Evolutionary conservation across 2,888 invertebrate species (phyloP).

Genomic region (Panorpa germanica): DNA sequence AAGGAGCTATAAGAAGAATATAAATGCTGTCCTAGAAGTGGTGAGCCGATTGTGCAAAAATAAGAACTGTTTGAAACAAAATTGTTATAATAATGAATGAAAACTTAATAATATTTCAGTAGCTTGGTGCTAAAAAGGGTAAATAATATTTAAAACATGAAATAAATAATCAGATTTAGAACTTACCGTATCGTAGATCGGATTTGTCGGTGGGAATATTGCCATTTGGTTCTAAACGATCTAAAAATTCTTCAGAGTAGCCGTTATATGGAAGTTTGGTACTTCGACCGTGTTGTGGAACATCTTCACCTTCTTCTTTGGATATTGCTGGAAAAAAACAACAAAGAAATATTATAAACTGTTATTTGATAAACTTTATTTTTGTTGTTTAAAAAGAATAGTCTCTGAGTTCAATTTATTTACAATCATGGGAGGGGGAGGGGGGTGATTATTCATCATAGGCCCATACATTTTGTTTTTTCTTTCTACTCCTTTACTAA

Average conservation of each 20-base stretch:
- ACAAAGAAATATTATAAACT: too few species aligned
- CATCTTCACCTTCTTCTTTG: conserved; percentile 74
- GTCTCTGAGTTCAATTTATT: too few species aligned
- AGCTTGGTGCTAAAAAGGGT: neutral
- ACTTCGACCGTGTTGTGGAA: conserved; percentile 33
- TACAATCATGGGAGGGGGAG: too few species aligned
- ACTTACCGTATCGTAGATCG: conserved; percentile 48
- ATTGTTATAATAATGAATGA: neutral
- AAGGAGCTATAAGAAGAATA: too few species aligned
- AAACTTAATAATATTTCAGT: neutral
- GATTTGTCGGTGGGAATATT: conserved; percentile 79
- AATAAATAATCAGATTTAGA: too few species aligned
- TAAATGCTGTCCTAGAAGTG: neutral
- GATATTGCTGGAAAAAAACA: conserved; percentile 81
- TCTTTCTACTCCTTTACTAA: too few species aligned
- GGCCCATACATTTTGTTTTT: too few species aligned
- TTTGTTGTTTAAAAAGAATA: too few species aligned
- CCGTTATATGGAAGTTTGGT: conserved; percentile 81
- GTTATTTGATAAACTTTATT: too few species aligned
- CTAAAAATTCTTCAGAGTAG: conserved; percentile 86
- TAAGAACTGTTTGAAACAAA: neutral
- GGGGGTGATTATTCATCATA: too few species aligned
- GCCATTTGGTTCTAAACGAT: conserved; percentile 82
- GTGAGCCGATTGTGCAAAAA: conserved; percentile 2
- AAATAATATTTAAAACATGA: too few species aligned